Conservation (phyloP, 1,140 invertebrate genomes). For the Drosophila sulfurigaster region DNA sequence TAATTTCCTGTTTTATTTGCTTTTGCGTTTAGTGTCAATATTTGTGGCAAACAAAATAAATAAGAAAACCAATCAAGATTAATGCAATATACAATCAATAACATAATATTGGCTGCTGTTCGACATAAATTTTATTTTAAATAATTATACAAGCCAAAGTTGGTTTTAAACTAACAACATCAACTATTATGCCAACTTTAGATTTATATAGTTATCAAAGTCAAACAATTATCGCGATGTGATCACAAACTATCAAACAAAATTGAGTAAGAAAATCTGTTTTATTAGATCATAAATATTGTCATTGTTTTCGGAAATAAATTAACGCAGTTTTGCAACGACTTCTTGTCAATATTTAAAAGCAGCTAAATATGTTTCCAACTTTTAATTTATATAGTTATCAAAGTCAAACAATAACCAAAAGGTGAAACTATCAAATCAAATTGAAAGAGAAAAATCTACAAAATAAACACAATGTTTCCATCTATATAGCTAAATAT, state of each 20-base stretch:
- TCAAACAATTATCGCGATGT: constrained; percentile 4
- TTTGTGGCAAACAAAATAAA: not conserved
- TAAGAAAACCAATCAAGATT: not conserved
- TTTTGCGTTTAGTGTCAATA: not conserved
- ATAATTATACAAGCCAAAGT: not conserved
- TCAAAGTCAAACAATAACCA: not conserved
- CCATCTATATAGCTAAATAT: not conserved
- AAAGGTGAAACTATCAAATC: not conserved
- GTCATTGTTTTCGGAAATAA: not conserved
- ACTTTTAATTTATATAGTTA: not conserved
- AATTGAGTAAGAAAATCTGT: not conserved
- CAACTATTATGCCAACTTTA: not conserved
- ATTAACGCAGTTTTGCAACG: not conserved
- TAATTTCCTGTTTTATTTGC: not conserved
- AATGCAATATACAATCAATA: not conserved
- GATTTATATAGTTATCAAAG: constrained; percentile 3
- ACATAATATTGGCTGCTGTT: not conserved
- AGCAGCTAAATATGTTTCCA: not conserved
- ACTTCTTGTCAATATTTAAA: constrained; percentile 1
- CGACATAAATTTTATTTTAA: not conserved
- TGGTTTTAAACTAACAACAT: not conserved
- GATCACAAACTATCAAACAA: constrained; percentile 2
- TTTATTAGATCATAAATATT: not conserved
- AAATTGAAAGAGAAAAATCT: not conserved
- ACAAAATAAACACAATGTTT: not conserved